A percentile compares a stretch with the other conserved stretches of the same genome.
Evolutionary conservation across 2,888 invertebrate species (phyloP).

Genomic region (Tipula confusa): DNA sequence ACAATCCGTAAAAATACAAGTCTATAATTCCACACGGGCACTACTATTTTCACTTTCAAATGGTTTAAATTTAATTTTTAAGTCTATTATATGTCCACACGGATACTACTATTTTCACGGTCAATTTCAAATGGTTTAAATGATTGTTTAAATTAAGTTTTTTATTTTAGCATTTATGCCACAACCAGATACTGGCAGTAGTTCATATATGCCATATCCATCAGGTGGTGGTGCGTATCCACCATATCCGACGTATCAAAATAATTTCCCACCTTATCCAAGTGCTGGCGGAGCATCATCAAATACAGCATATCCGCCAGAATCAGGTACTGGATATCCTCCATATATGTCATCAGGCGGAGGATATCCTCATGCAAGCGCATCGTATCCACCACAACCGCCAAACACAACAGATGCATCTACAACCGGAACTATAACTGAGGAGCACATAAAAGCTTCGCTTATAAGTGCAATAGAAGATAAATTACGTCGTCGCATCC

Average conservation of each 20-base stretch:
- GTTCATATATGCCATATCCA: slow-evolving; percentile 56
- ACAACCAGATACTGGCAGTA: slow-evolving; percentile 40
- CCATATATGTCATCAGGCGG: slow-evolving; percentile 45
- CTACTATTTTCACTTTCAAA: no score
- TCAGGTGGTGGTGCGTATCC: slow-evolving; percentile 51
- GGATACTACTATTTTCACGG: no score
- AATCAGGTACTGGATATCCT: slow-evolving; percentile 51
- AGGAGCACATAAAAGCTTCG: slow-evolving; percentile 92
- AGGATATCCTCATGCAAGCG: slow-evolving; percentile 39
- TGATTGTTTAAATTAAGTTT: neutral
- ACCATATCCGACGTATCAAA: slow-evolving; percentile 48
- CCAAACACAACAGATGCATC: slow-evolving; percentile 46
- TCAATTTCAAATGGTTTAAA: neutral
- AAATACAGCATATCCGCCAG: slow-evolving; percentile 40
- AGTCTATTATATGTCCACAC: no score
- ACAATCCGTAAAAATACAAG: no score
- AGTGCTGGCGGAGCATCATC: slow-evolving; percentile 38
- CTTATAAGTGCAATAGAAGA: slow-evolving; percentile 93
- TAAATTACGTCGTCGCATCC: slow-evolving; percentile 74
- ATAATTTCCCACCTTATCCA: slow-evolving; percentile 48
- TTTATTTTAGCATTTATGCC: slow-evolving; percentile 48
- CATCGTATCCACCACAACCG: neutral
- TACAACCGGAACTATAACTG: slow-evolving; percentile 78
- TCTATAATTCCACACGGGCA: no score
- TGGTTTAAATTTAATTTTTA: no score